Base-by-base conservation (phyloP, 2,113 vertebrate species). In the Eretmochelys imbricata region DNA sequence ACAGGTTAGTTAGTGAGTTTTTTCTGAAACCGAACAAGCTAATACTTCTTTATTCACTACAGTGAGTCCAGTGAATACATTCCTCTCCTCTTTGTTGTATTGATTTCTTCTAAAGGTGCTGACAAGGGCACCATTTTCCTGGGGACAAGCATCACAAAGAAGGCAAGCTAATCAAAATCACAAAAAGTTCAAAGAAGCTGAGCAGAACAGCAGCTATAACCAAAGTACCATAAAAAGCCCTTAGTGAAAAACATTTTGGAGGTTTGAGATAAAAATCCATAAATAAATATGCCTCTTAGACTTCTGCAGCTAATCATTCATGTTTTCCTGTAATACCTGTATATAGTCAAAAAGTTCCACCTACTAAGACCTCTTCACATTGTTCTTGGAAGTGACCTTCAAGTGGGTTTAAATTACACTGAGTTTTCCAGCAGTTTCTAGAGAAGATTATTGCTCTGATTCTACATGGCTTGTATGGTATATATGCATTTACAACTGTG, bases 121-220 rank as follows among this genome's bases (percentile, higher is more conserved):
- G 86, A 80, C 76, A 96, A 95, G n/a, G 76, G 50, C 38, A 14
- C 48, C 55, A 8, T 92, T 93, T 97, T 95, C 80, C 87, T 14
- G 51, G 95, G 54, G 87, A 89, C 2, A 27, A 88, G 53, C 76
- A 86, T 75, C 86, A 93, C 27, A 85, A 75, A 97, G 76, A 31
- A 89, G 29, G 83, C 46, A 89, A 94, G 48, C 12, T 92, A 79
- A 97, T 89, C 85, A 96, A 96, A 94, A 92, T 54, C 65, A 88
- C 35, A 93, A 81, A 59, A 92, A 85, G 3, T 89, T 95, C 75
- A 91, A 95, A 93, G 16, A 96, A 80, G 11, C 24, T 13, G 3
- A 5, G 84, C 95, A 92, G 35, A 93, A 83, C 31, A 92, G 10
- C 5, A 91, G 11, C 88, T 97, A 35, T 92, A 22, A 89, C 75